phyloP scores from a whole-genome alignment of 2,888 invertebrate species.

The Flabesymbios commensalis region DNA sequence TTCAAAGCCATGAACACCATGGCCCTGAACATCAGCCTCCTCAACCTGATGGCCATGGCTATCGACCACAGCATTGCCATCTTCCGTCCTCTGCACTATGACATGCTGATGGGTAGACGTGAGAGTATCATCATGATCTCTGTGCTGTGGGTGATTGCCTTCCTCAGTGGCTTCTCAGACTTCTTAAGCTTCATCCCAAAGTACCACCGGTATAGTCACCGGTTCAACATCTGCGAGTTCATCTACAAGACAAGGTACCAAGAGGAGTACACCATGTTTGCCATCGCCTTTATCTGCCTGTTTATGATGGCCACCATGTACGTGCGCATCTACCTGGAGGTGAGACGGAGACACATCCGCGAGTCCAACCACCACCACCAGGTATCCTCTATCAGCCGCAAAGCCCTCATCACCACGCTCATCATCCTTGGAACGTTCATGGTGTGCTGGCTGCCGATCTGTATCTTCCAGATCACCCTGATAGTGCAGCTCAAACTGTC shows the following conservation, averaged over 20 bases:
- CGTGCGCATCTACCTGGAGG: conserved; percentile 42
- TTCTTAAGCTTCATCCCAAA: conserved; percentile 18
- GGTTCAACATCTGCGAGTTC: conserved; percentile 44
- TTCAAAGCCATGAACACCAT: conserved; percentile 43
- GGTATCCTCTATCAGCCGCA: conserved; percentile 14
- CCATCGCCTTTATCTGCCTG: conserved; percentile 40
- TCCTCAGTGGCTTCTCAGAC: conserved; percentile 35
- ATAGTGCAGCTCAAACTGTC: conserved; percentile 19
- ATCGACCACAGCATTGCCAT: conserved; percentile 37
- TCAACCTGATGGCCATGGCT: conserved; percentile 35
- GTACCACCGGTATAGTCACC: conserved; percentile 18
- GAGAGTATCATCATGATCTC: conserved; percentile 22
- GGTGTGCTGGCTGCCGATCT: conserved; percentile 33
- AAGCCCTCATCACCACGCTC: conserved; percentile 30
- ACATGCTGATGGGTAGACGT: conserved; percentile 21
- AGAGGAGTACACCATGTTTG: conserved; percentile 44
- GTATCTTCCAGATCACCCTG: conserved; percentile 22
- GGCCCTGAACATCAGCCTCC: conserved; percentile 41
- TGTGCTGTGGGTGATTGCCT: conserved; percentile 26
- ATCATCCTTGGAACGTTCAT: conserved; percentile 34
- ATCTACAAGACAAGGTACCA: conserved; percentile 42
- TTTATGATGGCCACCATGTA: conserved; percentile 44
- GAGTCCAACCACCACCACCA: not conserved
- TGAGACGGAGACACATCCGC: conserved; percentile 18
- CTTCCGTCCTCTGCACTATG: conserved; percentile 29